A percentile compares a stretch with the other conserved stretches of the same genome.
phyloP scores from a whole-genome alignment of 2,113 vertebrate species.

The Amphiprion ocellaris region DNA sequence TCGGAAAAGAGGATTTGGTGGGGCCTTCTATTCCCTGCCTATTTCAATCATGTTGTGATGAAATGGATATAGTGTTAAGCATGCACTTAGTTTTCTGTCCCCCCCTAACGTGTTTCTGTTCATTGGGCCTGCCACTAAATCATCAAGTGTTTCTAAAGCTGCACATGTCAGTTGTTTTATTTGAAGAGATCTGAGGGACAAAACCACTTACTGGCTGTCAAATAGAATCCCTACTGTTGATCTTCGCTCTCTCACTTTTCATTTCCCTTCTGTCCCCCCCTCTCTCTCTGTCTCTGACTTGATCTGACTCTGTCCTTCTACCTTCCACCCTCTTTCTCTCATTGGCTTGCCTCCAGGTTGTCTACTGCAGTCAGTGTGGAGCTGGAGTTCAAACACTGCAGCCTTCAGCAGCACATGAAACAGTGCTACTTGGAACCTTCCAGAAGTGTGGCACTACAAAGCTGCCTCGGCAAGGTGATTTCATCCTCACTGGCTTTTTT shows the following conservation, averaged over 20 bases:
- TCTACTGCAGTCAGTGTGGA: conserved; percentile 77
- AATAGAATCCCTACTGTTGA: conserved; percentile 57
- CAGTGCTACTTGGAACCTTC: conserved; percentile 60
- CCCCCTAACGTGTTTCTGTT: conserved; percentile 36
- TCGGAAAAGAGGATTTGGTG: conserved; percentile 76
- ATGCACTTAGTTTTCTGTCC: conserved; percentile 53
- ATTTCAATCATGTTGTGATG: conserved; percentile 74
- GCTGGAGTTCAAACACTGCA: conserved; percentile 75
- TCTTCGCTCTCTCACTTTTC: conserved; percentile 38
- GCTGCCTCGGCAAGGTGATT: conserved; percentile 31
- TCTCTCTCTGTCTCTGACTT: conserved; percentile 17
- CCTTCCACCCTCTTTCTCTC: conserved; percentile 43
- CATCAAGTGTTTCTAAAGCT: conserved; percentile 40
- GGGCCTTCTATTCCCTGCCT: conserved; percentile 61
- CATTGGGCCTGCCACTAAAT: conserved; percentile 17
- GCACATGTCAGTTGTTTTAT: conserved; percentile 53
- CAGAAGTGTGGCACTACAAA: conserved; percentile 60
- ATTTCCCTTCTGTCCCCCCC: conserved; percentile 20
- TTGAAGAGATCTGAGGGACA: conserved; percentile 58
- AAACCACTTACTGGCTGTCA: conserved; percentile 63
- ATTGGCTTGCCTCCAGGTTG: conserved; percentile 76
- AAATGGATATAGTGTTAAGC: conserved; percentile 77
- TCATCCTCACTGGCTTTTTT: conserved; percentile 40
- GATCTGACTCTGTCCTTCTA: conserved; percentile 45
- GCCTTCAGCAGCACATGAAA: conserved; percentile 68